Evolutionary conservation across 2,888 invertebrate genomes (phyloP).

Genomic region (Melinaea menophilus): DNA sequence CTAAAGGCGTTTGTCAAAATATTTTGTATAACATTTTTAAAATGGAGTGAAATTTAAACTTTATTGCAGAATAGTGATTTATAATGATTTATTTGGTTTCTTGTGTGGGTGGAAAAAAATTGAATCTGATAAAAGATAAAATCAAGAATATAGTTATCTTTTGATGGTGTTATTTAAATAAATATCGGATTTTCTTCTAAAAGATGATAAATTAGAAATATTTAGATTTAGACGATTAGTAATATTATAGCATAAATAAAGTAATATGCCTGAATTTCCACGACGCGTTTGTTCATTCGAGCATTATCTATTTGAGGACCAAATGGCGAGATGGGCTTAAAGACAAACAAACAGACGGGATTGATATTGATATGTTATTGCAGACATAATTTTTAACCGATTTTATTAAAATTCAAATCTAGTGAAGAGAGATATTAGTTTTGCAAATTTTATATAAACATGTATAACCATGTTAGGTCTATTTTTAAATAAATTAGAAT

Average conservation of each 20-base stretch:
- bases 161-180: too few species aligned
- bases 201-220: not conserved
- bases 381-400: not conserved
- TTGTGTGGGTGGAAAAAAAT: too few species aligned
- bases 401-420: too few species aligned
- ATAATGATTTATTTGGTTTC: too few species aligned
- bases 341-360: constrained; percentile 1
- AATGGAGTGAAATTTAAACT: constrained; percentile 1
- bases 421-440: too few species aligned
- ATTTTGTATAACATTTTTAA: constrained; percentile 6
- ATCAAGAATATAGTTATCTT: too few species aligned
- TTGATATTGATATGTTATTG: not conserved
- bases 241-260: not conserved
- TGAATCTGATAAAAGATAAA: too few species aligned
- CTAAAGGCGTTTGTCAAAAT: constrained; percentile 23
- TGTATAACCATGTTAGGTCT: too few species aligned
- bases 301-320: constrained; percentile 11
- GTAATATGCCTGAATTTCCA: not conserved
- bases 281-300: not conserved
- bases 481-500: too few species aligned
- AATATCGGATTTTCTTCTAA: too few species aligned
- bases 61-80: too few species aligned
- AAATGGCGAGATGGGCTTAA: constrained; percentile 10
- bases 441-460: too few species aligned
- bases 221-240: not conserved